Base-by-base conservation (phyloP, 2,888 invertebrate species). In the Choreutis nemorana region DNA sequence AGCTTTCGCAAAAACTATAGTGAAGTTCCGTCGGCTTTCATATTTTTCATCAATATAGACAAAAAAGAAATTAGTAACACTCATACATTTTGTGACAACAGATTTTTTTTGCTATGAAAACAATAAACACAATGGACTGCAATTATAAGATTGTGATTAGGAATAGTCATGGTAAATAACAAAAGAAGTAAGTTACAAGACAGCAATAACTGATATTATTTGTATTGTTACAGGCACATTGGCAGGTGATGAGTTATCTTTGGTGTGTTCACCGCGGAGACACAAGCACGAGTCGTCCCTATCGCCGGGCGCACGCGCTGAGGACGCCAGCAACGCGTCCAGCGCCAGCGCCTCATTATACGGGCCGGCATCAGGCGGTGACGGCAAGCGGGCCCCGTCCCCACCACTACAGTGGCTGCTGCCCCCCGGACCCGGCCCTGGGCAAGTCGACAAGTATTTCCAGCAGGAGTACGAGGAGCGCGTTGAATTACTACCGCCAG, bases 161-260 rank as follows among this genome's bases (percentile, higher is more conserved):
- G n/a, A n/a, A n/a, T n/a, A n/a, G n/a, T n/a, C n/a, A n/a, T n/a
- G n/a, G n/a, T n/a, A n/a, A n/a, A n/a, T n/a, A n/a, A n/a, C n/a
- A n/a, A n/a, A n/a, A n/a, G n/a, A n/a, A n/a, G n/a, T n/a, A n/a
- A n/a, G n/a, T n/a, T n/a, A n/a, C n/a, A n/a, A n/a, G n/a, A n/a
- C n/a, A n/a, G n/a, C n/a, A n/a, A n/a, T n/a, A n/a, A n/a, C n/a
- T 26, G 10, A n/a, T 33, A 33, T 40, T 29, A 40, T 38, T 41
- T 40, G 41, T n/a, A 35, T 67, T 62, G 68, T 83, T 83, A 20
- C 81, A 91, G 91, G 91, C 79, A 86, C 89, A 48, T 80, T 91
- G 62, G 87, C 89, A 54, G 87, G 89, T 49, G 90, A 90, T 64
- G 90, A 91, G 60, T 65, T 91, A 35, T 88, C 90, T 18, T 70